Percentiles rank a stretch among this genome's conserved stretches.
phyloP scores from a whole-genome alignment of 1,140 invertebrate species.

The Cydia splendana region DNA sequence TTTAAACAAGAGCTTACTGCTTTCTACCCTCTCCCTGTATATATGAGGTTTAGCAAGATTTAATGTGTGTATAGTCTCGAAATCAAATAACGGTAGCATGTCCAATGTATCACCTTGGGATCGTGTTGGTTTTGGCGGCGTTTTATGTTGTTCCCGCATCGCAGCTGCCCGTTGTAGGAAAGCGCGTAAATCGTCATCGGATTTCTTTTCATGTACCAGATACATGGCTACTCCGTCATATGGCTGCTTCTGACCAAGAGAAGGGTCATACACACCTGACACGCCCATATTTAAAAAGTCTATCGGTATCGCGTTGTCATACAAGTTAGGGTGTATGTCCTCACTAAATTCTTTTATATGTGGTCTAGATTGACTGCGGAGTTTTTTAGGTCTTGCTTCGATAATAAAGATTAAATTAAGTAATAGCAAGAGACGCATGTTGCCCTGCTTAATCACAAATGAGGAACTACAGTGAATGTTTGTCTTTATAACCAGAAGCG shows the following conservation, averaged over 20 bases:
- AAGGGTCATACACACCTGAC: background rate
- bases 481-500: slow-evolving; percentile 1
- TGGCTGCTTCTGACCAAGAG: slow-evolving; percentile 11
- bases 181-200: background rate
- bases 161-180: background rate
- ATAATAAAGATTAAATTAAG: background rate
- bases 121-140: background rate
- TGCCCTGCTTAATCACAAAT: background rate
- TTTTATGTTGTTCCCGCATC: background rate
- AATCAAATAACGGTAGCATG: background rate
- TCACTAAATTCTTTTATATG: background rate
- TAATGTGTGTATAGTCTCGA: background rate
- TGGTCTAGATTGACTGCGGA: background rate
- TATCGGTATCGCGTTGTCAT: background rate
- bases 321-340: background rate
- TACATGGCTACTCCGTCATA: slow-evolving; percentile 5
- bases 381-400: background rate
- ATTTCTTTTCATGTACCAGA: background rate
- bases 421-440: slow-evolving; percentile 10
- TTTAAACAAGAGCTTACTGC: background rate
- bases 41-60: slow-evolving; percentile 3
- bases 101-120: background rate
- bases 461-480: background rate
- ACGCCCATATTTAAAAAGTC: slow-evolving; percentile 21
- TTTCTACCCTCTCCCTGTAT: background rate